Conservation (phyloP, 2,888 invertebrate species). For the Microdon myrmicae region DNA sequence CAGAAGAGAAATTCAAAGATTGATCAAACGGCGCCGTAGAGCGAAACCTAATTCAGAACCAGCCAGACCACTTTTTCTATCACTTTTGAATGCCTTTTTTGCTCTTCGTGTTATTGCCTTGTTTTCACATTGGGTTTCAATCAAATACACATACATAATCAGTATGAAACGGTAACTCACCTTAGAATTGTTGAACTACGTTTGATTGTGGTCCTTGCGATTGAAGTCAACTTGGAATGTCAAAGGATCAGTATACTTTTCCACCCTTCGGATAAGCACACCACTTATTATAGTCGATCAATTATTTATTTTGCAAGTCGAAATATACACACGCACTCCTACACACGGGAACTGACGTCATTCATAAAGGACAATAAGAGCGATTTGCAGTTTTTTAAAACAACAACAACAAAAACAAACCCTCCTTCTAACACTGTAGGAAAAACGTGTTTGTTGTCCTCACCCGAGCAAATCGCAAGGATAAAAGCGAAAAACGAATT, state of each 20-base stretch:
- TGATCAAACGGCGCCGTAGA: conserved; percentile 17
- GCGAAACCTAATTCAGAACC: conserved; percentile 28
- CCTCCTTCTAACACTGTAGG: too few species aligned
- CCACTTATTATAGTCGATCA: conserved; percentile 18
- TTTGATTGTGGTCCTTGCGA: conserved; percentile 4
- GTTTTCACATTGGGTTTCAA: too few species aligned
- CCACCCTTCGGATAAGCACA: too few species aligned
- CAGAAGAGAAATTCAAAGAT: conserved; percentile 4
- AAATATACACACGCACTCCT: conserved; percentile 16
- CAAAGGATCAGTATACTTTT: conserved; percentile 27
- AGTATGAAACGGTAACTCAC: conserved; percentile 28
- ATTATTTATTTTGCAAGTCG: conserved; percentile 29
- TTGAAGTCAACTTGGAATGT: conserved; percentile 18
- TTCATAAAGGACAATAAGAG: conserved; percentile 27
- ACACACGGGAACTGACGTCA: conserved; percentile 35
- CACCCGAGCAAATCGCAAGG: too few species aligned
- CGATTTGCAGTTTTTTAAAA: conserved; percentile 6
- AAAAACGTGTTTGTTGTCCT: too few species aligned
- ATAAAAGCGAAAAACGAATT: too few species aligned
- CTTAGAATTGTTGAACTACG: conserved; percentile 22
- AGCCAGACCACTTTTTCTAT: conserved; percentile 16
- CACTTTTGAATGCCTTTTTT: not conserved
- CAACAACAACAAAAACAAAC: too few species aligned
- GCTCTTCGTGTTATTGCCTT: not conserved
- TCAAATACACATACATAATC: conserved; percentile 1